phyloP scores from a whole-genome alignment of 2,888 invertebrate genomes.

The Stenichneumon culpator region DNA sequence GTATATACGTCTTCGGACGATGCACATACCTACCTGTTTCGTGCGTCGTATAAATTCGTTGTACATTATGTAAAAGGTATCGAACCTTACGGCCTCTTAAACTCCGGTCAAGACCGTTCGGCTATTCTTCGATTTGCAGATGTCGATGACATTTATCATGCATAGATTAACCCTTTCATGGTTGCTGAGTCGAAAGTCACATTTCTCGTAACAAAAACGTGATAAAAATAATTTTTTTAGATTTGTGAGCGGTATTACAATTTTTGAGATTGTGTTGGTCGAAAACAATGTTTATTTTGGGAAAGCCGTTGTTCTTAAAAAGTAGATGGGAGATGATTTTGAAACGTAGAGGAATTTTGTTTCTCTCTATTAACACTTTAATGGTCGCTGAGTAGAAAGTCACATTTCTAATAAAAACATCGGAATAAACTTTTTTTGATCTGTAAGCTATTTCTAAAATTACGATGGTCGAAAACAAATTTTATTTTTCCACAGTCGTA shows the following conservation, averaged over 20 bases:
- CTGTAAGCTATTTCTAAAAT: neutral
- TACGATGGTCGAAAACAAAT: neutral
- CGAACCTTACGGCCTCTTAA: slow-evolving; percentile 36
- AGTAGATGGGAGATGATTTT: too few species aligned
- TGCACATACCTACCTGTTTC: slow-evolving; percentile 14
- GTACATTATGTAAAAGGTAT: slow-evolving; percentile 53
- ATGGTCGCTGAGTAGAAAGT: neutral
- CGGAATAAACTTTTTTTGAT: neutral
- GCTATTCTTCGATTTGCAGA: slow-evolving; percentile 29
- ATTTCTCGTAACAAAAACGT: neutral
- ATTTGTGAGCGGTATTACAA: neutral
- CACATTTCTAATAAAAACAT: too few species aligned
- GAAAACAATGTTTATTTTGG: too few species aligned
- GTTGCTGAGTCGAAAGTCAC: neutral
- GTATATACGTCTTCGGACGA: slow-evolving; percentile 48
- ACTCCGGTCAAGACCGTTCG: slow-evolving; percentile 23
- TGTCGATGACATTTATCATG: slow-evolving; percentile 34
- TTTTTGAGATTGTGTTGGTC: neutral
- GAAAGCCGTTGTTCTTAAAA: too few species aligned
- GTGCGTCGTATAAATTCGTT: slow-evolving; percentile 45
- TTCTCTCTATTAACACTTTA: neutral
- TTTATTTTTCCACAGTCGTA: neutral
- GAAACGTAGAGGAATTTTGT: neutral
- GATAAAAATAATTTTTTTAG: neutral
- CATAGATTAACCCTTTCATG: neutral